Evolutionary conservation across 2,888 invertebrate species (phyloP), one percentile per base, ranked within the genome.

Genomic region (Ecdyonurus torrentis): DNA sequence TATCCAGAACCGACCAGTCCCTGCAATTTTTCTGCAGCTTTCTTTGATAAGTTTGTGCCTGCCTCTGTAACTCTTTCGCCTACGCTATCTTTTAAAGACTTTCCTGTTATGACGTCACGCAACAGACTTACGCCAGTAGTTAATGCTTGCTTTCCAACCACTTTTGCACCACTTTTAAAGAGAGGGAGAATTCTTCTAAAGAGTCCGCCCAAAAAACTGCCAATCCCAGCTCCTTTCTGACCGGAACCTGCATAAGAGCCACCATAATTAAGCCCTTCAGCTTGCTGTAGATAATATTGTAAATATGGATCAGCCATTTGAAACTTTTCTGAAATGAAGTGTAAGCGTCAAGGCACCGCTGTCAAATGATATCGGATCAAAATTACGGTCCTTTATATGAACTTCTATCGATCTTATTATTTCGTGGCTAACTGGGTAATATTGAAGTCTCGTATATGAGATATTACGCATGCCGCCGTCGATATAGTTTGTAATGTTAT

Each of bases 401-500:
- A 61, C 23, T n/a, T 61, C 52, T 1, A 61, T n/a, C 2, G 20
- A 52, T 3, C 52, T 52, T 2, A 61, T 23, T 20, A 24, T 52
- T 20, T 20, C 5, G 15, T 24, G 24, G 2, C 52, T 52, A 5
- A 61, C 23, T 52, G 18, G 10, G n/a, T 52, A 22, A 19, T 61
- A 61, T 22, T 61, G 52, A 2, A 23, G 23, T 1, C n/a, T 22
- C 20, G 7, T 23, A n/a, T 52, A 61, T 19, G 52, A 22, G 23
- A 10, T 10, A 18, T 18, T 50, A 10, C 18, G 7, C 18, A 10
- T 18, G 18, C 7, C 7, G 18, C 50, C 50, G 50, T 50, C 7
- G 18, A 10, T 50, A 50, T 61, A 1, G 10, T 59, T 20, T 1
- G 7, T 2, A 23, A n/a, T 23, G 23, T 52, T 66, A 0, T 68